These are phyloP conservation scores for Leucoraja erinaceus DNA, from an alignment of 2,113 vertebrate species.

Conservation along the genomic window DNA sequence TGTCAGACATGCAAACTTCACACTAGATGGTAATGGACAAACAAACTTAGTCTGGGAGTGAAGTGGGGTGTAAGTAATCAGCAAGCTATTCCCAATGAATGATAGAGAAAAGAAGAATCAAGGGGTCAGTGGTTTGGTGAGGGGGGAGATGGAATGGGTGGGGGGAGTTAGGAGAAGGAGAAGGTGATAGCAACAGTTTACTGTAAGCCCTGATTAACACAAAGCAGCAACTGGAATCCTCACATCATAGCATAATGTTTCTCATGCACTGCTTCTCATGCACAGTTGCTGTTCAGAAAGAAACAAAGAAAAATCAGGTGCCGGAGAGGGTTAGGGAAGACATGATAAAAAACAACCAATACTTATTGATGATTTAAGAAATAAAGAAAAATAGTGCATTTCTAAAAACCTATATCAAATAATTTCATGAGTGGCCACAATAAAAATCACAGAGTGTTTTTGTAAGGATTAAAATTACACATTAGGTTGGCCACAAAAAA, in stretches of 20 bases:
- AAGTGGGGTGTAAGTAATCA: not conserved
- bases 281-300: not conserved
- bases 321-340: not conserved
- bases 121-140: not conserved
- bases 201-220: not conserved
- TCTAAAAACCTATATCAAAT: not conserved
- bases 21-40: not conserved
- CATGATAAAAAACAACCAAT: too few species aligned
- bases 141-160: too few species aligned
- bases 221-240: not conserved
- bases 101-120: too few species aligned
- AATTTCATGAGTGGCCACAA: not conserved
- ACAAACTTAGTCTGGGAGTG: not conserved
- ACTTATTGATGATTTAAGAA: not conserved
- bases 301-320: not conserved
- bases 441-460: not conserved
- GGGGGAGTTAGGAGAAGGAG: not conserved
- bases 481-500: not conserved
- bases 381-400: not conserved
- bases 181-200: not conserved
- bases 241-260: not conserved
- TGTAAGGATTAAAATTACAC: not conserved
- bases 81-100: not conserved
- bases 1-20: not conserved
- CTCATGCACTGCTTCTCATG: not conserved